phyloP scores from a whole-genome alignment of 2,888 invertebrate species.

The Eilema depressum region DNA sequence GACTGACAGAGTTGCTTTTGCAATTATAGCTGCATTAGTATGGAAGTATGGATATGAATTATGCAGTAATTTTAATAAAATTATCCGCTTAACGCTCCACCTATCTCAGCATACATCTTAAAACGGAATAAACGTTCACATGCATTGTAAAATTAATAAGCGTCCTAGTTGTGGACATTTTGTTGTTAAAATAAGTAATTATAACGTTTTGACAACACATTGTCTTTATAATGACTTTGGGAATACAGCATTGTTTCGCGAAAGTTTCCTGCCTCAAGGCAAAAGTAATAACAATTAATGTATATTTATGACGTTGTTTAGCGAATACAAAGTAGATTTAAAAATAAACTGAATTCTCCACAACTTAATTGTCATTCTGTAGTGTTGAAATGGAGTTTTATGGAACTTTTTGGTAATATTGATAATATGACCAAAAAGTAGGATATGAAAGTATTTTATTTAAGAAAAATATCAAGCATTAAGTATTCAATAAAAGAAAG shows the following conservation, averaged over 20 bases:
- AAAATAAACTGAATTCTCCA: constrained; percentile 2
- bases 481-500: no score
- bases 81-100: constrained; percentile 12
- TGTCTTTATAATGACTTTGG: constrained; percentile 49
- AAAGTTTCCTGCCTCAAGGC: constrained; percentile 49
- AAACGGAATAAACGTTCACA: constrained; percentile 47
- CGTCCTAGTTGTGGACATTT: constrained; percentile 49
- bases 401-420: neutral
- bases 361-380: neutral
- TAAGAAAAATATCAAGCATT: no score
- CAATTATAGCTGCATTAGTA: no score
- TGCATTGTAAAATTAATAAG: constrained; percentile 52
- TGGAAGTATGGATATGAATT: neutral
- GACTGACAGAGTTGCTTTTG: no score
- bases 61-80: neutral
- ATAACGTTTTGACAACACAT: constrained; percentile 57
- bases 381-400: neutral
- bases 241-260: constrained; percentile 50
- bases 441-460: no score
- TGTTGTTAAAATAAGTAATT: constrained; percentile 55
- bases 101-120: neutral
- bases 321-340: constrained; percentile 1
- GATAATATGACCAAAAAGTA: no score
- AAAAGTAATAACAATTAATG: constrained; percentile 45
- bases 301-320: constrained; percentile 34